Percentiles rank a stretch among this genome's conserved stretches.
Evolutionary conservation across 1,140 invertebrate genomes (phyloP).

Genomic region (Geopemphigus sp.): DNA sequence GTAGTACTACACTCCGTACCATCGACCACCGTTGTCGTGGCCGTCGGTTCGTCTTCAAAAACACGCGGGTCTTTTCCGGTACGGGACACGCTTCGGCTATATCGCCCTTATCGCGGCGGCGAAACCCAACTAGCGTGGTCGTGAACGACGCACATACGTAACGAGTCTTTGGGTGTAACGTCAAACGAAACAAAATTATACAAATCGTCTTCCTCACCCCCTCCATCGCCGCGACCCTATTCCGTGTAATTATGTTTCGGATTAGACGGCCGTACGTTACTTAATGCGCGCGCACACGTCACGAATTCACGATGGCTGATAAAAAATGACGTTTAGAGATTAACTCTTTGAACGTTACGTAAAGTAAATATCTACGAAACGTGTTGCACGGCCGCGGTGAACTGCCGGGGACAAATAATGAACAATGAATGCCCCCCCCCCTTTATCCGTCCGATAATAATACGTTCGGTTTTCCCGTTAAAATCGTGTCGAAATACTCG

Average conservation of each 20-base stretch:
- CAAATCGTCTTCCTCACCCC: too few species aligned
- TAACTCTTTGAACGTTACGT: neutral
- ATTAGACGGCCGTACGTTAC: neutral
- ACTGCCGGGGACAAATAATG: too few species aligned
- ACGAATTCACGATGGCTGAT: conserved; percentile 6
- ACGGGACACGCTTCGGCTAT: neutral
- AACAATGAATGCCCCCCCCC: neutral
- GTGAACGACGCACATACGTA: neutral
- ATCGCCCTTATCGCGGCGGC: neutral
- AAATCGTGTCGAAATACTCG: neutral
- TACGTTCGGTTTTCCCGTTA: neutral
- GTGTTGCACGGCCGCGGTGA: neutral
- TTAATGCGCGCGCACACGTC: neutral
- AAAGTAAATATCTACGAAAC: neutral
- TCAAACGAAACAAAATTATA: conserved; percentile 22
- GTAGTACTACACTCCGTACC: too few species aligned
- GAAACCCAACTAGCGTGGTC: conserved; percentile 11
- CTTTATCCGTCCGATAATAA: too few species aligned
- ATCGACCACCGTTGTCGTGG: too few species aligned
- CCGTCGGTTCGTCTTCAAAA: too few species aligned
- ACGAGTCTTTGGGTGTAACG: neutral
- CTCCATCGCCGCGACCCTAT: neutral
- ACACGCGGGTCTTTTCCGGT: neutral
- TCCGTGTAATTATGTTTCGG: neutral
- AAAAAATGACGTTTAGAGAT: conserved; percentile 11